Conservation (phyloP, 2,113 vertebrate species). For the Syrrhaptes paradoxus region DNA sequence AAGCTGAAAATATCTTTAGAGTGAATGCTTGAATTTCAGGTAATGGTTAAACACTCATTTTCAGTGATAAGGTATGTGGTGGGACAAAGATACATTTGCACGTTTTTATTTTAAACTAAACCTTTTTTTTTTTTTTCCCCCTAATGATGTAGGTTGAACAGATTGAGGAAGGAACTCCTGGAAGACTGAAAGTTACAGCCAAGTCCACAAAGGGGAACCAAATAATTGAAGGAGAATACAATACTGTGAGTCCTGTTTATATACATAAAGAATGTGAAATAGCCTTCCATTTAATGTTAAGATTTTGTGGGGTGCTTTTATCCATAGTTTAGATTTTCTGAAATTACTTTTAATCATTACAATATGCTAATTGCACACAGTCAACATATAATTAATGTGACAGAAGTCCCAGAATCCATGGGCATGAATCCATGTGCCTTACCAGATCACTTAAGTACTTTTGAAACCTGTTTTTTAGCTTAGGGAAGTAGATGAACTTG, state of each 20-base stretch:
- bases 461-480: background rate
- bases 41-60: background rate
- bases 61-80: background rate
- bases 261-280: background rate
- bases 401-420: background rate
- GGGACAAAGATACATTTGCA: background rate
- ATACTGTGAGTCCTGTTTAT: constrained; percentile 76
- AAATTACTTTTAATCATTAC: background rate
- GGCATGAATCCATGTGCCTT: background rate
- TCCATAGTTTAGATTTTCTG: background rate
- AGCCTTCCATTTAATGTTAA: background rate
- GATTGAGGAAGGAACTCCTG: constrained; percentile 75
- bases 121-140: background rate
- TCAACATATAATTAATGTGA: background rate
- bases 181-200: constrained; percentile 75
- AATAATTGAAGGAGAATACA: constrained; percentile 76
- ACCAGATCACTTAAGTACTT: background rate
- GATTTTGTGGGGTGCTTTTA: background rate
- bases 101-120: background rate
- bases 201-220: constrained; percentile 56
- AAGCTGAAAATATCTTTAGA: background rate
- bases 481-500: background rate
- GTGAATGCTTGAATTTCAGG: background rate
- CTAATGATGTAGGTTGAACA: constrained; percentile 75
- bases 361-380: background rate